A percentile compares a stretch with the other conserved stretches of the same genome.
Evolutionary conservation across 2,888 invertebrate genomes (phyloP).

Genomic region (Tipula confusa): DNA sequence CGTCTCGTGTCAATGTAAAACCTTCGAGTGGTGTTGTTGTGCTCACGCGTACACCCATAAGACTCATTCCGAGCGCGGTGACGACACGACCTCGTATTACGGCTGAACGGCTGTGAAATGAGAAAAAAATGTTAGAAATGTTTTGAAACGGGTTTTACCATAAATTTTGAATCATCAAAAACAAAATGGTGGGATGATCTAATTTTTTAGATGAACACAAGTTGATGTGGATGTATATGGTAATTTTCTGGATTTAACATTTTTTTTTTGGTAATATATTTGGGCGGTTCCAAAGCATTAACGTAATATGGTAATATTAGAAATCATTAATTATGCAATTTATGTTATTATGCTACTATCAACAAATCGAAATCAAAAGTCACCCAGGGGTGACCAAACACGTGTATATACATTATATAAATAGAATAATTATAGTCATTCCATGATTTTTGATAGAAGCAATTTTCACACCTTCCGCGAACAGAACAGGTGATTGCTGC

Average conservation of each 20-base stretch:
- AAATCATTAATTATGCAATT: background rate
- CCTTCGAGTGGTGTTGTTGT: constrained; percentile 93
- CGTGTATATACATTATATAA: too few relatives aligned
- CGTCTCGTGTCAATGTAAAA: constrained; percentile 86
- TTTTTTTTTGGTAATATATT: background rate
- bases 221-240: background rate
- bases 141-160: background rate
- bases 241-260: background rate
- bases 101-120: constrained; percentile 77
- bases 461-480: background rate
- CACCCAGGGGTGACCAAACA: background rate
- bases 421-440: background rate
- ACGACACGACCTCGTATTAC: constrained; percentile 94
- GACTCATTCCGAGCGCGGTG: constrained; percentile 83
- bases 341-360: background rate
- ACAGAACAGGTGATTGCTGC: background rate
- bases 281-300: background rate
- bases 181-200: background rate
- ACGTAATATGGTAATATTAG: too few relatives aligned
- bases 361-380: background rate
- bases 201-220: background rate
- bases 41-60: constrained; percentile 93
- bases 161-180: background rate
- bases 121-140: background rate
- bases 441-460: background rate